Percentiles rank a stretch among this genome's conserved stretches.
Conservation (phyloP, 2,113 vertebrate species). For the Aix galericulata region DNA sequence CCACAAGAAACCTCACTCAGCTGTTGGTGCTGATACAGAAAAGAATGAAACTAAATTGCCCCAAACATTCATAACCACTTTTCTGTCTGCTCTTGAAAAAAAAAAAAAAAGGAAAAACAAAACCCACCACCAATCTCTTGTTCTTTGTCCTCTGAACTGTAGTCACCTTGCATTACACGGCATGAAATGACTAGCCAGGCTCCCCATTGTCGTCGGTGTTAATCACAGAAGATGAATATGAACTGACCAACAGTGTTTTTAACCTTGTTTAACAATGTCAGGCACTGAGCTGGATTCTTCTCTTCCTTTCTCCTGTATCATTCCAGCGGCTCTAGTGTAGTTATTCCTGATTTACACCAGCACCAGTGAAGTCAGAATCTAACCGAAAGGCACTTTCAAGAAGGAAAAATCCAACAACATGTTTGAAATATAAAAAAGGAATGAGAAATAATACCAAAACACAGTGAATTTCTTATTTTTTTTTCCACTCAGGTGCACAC, state of each 20-base stretch:
- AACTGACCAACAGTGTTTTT: slow-evolving; percentile 23
- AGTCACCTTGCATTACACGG: slow-evolving; percentile 62
- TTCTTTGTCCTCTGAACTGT: slow-evolving; percentile 40
- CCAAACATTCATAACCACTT: slow-evolving; percentile 22
- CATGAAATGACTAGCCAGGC: slow-evolving; percentile 33
- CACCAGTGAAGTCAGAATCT: neutral
- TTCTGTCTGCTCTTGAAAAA: neutral
- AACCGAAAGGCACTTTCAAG: neutral
- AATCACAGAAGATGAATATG: slow-evolving; percentile 25
- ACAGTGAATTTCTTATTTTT: neutral
- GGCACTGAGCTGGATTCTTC: neutral
- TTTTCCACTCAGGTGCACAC: neutral
- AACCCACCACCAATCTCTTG: neutral
- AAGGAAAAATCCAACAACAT: neutral
- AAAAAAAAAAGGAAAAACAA: neutral
- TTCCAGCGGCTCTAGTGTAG: neutral
- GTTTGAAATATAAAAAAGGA: neutral
- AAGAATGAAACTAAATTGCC: neutral
- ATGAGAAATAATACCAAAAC: neutral
- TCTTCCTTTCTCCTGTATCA: neutral
- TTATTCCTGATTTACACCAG: neutral
- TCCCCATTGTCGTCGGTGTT: neutral
- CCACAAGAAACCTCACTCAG: neutral
- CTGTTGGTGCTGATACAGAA: neutral
- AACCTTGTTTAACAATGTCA: slow-evolving; percentile 1